Evolutionary conservation across 2,113 vertebrate species (phyloP), one percentile per base, ranked within the genome.

Genomic region (Platichthys stellatus): DNA sequence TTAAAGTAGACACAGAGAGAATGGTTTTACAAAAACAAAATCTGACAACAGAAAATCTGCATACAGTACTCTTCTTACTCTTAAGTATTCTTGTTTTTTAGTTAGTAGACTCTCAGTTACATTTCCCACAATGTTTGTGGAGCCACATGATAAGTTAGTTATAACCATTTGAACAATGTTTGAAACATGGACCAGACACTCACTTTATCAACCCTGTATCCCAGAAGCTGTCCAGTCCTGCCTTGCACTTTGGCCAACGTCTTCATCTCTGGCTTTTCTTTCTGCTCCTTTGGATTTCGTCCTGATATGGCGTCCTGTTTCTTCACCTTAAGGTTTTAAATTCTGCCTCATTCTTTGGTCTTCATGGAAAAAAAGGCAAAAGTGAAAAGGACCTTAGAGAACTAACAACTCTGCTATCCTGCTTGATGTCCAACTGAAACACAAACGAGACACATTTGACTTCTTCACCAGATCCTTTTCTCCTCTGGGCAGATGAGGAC

Each of bases 191-290:
- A 40, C 69, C 73, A 63, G 13, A 80, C 84, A 75, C 87, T 94
- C 75, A 95, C 87, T 82, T 90, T 91, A 43, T 94, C 88, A 40
- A 72, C 79, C 68, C 79, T 91, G 78, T 86, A 82, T 58, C 86
- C 86, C 28, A 92, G 80, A 78, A 90, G 82, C 53, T 88, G 78
- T 47, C 92, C 86, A 18, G 88, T 89, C 57, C 80, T 84, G 20
- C 80, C 88, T 21, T 76, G 83, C 53, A 82, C 80, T 89, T 87
- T 93, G 38, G 78, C 70, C 51, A 93, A 84, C 68, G 88, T 84
- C 65, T 94, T 94, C 91, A 94, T 77, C 38, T n/a, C n/a, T 21
- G 43, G 21, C 31, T 45, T 21, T 38, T 63, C 17, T 38, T 60
- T 51, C 47, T 7, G 49, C n/a, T 71, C 24, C 35, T 26, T 11